Evolutionary conservation across 2,113 vertebrate genomes (phyloP).

Genomic region (Eulacestoma nigropectus): DNA sequence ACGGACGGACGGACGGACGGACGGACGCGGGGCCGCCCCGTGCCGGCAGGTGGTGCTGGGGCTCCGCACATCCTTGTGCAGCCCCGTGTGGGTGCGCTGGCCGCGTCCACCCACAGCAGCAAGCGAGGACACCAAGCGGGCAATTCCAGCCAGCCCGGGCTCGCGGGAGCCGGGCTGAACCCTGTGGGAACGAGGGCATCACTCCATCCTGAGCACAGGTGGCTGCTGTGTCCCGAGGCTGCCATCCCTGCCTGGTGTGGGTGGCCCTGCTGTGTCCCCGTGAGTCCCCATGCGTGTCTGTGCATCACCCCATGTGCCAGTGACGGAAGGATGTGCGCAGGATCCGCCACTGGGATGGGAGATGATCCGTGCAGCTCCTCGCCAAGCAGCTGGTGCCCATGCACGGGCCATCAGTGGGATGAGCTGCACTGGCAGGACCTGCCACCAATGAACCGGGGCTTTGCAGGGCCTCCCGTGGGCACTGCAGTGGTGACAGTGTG

Average conservation of each 20-base stretch:
- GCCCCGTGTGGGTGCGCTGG: background rate
- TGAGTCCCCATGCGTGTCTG: background rate
- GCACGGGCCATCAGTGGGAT: no score
- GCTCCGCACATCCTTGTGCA: background rate
- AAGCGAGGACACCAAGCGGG: accelerated
- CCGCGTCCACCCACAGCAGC: background rate
- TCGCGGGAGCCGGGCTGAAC: background rate
- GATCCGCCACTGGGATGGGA: background rate
- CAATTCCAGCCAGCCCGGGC: background rate
- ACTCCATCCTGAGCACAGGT: background rate
- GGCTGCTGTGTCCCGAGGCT: background rate
- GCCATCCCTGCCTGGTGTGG: background rate
- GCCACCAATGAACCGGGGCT: background rate
- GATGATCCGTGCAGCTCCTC: background rate
- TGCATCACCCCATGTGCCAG: background rate
- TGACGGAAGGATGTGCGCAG: background rate
- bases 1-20: accelerated
- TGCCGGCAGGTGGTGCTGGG: conserved; percentile 8
- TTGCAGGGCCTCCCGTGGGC: background rate
- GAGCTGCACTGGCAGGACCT: background rate
- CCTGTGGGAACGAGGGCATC: background rate
- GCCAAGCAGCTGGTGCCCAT: background rate
- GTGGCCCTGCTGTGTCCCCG: background rate
- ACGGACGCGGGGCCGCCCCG: background rate
- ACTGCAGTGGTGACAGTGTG: background rate